Base-by-base conservation (phyloP, 2,888 invertebrate species). In the Drosophila rellima region DNA sequence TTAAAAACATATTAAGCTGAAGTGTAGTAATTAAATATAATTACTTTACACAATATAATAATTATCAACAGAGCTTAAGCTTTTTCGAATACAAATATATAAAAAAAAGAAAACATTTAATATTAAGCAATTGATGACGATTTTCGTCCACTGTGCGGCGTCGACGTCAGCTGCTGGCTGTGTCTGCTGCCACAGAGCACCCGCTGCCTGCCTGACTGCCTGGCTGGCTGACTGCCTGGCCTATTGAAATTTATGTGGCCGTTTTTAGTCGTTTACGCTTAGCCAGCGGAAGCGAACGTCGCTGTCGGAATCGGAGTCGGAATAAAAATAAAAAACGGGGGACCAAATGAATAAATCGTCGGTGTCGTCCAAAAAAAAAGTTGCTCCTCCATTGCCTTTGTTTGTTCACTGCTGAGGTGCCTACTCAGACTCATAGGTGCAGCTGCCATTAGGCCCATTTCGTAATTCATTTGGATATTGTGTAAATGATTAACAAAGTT, bases 221-320 rank as follows among this genome's bases (percentile, higher is more conserved):
- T 61, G 75, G 33, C 52, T 78, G 60, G 40, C 62, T 67, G 67
- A 7, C 55, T 56, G 71, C 56, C 81, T 82, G 80, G 81, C 90
- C 82, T 83, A 90, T 87, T 89, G 89, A 90, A 89, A 90, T 90
- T 90, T 88, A 90, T 90, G 91, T 88, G 89, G 88, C 88, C 84
- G 85, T 70, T 87, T 82, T 89, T 82, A 85, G 89, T 85, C 89
- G 89, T 85, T 89, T 80, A 85, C 82, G 89, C 88, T 80, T 72
- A 79, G 82, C 82, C 89, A 88, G 80, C 89, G 88, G 85, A 89
- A 89, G 89, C 85, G 88, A 87, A 85, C 84, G 88, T 87, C 69
- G 78, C 68, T 66, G 71, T 67, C 70, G 70, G 37, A 67, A 64
- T 45, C 68, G 64, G 62, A 65, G 67, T 61, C 59, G 54, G 33